Evolutionary conservation across 2,888 invertebrate genomes (phyloP).

Genomic region (Siphlonurus alternatus): DNA sequence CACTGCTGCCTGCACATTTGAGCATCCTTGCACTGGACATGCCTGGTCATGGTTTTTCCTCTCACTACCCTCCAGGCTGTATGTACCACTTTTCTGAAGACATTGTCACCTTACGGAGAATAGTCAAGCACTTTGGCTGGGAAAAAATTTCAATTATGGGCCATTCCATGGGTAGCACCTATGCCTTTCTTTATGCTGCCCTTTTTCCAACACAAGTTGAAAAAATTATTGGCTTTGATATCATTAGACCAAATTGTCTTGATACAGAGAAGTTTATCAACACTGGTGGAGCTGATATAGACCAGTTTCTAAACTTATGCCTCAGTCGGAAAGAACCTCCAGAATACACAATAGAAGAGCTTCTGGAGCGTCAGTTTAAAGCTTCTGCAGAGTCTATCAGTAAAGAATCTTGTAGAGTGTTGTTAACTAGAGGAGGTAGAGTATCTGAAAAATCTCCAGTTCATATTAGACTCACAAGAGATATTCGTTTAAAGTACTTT

Average conservation of each 20-base stretch:
- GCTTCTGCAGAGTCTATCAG: conserved; percentile 8
- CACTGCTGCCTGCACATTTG: conserved; percentile 15
- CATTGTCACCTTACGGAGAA: conserved; percentile 14
- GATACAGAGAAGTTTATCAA: conserved; percentile 8
- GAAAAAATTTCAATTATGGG: conserved; percentile 24
- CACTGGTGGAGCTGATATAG: conserved; percentile 7
- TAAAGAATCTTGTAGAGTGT: not conserved
- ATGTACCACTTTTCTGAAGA: conserved; percentile 16
- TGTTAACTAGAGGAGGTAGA: not conserved
- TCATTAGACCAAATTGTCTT: conserved; percentile 13
- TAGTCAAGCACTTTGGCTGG: conserved; percentile 18
- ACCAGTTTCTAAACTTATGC: conserved; percentile 8
- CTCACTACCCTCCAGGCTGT: conserved; percentile 17
- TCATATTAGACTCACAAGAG: conserved; percentile 24
- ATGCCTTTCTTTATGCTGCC: conserved; percentile 16
- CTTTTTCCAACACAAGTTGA: conserved; percentile 16
- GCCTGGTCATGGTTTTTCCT: conserved; percentile 21
- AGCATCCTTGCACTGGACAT: conserved; percentile 20
- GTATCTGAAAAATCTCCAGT: not conserved
- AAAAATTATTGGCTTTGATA: conserved; percentile 16
- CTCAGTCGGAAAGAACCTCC: conserved; percentile 6
- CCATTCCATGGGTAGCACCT: conserved; percentile 1
- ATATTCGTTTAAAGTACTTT: conserved; percentile 46
- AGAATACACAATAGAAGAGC: conserved; percentile 9
- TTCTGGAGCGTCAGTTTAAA: conserved; percentile 10